These are phyloP conservation scores for Delichon dasypus DNA, from an alignment of 2,797 vertebrate genomes.

Conservation along the genomic window DNA sequence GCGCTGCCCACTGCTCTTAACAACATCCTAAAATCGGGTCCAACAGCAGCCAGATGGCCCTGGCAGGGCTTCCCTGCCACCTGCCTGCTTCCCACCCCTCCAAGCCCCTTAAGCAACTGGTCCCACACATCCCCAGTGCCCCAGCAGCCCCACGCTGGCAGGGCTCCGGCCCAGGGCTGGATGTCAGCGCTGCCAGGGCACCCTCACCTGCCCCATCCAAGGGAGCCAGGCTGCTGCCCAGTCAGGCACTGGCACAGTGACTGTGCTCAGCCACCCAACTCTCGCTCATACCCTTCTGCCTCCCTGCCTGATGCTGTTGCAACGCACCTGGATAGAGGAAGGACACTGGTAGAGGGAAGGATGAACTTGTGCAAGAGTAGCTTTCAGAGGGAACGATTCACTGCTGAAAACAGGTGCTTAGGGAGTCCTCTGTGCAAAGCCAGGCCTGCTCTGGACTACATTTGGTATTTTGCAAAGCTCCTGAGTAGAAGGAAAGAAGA, in stretches of 20 bases:
- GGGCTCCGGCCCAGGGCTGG: neutral
- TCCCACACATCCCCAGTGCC: neutral
- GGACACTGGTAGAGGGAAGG: neutral
- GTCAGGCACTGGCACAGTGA: neutral
- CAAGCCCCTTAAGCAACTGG: neutral
- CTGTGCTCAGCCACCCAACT: neutral
- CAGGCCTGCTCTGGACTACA: neutral
- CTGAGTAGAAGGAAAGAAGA: neutral
- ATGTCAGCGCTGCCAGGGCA: rapidly evolving
- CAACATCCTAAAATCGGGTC: neutral
- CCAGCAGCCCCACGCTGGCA: neutral
- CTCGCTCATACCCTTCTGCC: neutral
- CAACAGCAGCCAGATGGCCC: neutral
- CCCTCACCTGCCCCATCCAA: neutral
- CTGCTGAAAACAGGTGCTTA: neutral
- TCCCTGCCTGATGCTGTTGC: neutral
- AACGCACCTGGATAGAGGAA: neutral
- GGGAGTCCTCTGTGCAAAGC: neutral
- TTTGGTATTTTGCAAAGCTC: neutral
- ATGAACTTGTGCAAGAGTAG: neutral
- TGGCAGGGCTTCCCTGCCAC: neutral
- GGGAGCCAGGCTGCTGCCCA: neutral
- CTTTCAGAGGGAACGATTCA: neutral
- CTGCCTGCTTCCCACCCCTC: neutral
- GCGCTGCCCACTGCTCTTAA: neutral